Conservation (phyloP, 2,113 vertebrate genomes). For the Ceratotherium simum region DNA sequence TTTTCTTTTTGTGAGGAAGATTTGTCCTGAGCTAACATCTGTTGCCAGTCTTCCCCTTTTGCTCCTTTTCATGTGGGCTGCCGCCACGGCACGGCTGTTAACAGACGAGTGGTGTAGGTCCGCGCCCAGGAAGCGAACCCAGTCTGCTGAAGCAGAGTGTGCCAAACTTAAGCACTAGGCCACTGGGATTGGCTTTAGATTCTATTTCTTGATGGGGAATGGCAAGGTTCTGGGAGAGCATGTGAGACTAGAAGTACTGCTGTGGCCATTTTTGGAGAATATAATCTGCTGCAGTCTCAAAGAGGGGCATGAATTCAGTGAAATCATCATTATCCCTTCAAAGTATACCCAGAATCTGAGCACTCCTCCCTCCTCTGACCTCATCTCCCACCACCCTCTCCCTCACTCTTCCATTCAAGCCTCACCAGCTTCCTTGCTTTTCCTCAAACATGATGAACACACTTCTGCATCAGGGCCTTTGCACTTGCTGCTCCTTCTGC, state of each 20-base stretch:
- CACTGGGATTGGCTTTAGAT: too few species aligned
- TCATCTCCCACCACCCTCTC: not conserved
- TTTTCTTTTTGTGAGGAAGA: too few species aligned
- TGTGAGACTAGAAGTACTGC: not conserved
- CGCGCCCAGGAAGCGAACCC: too few species aligned
- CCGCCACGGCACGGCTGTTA: too few species aligned
- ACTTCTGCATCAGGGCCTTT: not conserved
- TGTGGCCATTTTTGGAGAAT: not conserved
- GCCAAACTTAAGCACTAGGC: too few species aligned
- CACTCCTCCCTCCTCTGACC: not conserved
- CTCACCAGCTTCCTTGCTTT: not conserved
- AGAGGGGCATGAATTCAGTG: not conserved
- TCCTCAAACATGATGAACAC: not conserved
- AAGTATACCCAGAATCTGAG: not conserved
- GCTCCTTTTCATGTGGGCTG: too few species aligned
- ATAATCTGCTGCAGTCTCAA: not conserved
- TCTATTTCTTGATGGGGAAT: not conserved
- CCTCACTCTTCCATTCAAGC: not conserved
- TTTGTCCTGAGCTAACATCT: too few species aligned
- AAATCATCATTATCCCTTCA: not conserved
- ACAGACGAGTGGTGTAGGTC: too few species aligned
- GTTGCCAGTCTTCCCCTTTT: too few species aligned
- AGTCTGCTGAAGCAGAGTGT: too few species aligned
- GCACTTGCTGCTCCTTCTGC: not conserved
- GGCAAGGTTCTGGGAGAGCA: not conserved